Base-by-base conservation (phyloP, 2,888 invertebrate species). In the Cantharis lateralis region DNA sequence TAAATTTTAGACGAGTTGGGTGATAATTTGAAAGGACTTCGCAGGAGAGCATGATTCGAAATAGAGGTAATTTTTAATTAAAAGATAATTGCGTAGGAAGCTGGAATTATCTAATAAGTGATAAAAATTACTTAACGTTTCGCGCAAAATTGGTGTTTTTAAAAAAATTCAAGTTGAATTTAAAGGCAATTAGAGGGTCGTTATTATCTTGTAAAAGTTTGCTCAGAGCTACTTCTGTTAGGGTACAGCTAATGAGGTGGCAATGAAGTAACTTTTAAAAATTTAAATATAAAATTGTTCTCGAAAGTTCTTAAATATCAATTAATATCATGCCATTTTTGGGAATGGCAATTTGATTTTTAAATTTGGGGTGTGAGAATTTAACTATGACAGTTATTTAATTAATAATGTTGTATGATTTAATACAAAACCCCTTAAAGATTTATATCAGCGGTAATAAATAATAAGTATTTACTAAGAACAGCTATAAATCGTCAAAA, bases 201-300 rank as follows among this genome's bases (percentile, higher is more conserved):
- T 77, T 77, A 77, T 77, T 70, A 77, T 77, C 77, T 77, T 77
- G 74, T 77, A 74, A 76, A 76, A 74, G 62, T 74, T 62, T 72
- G 69, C 77, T 62, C 26, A 64, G 71, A 68, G 77, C 74, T 61
- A 74, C 74, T 20, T 71, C 74, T 68, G 74, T 74, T 71, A 71
- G 74, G 71, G 74, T 28, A 72, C 69, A 69, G 71, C 72, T 77
- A 77, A 77, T 74, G 77, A 77, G 74, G 77, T 77, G 77, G 71
- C 77, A 77, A 74, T 74, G 77, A 77, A 68, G 71, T 73, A 74
- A 77, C 70, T 77, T 73, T 77, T 72, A 74, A 71, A 76, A 77
- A 77, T 77, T 76, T 70, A 16, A 72, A 73, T 76, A 73, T 70
- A 73, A 76, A 76, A 66, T 64, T 62, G 16, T 76, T 63, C 64